Conservation (phyloP, 1,140 invertebrate genomes). For the Thereuonema tuberculata region DNA sequence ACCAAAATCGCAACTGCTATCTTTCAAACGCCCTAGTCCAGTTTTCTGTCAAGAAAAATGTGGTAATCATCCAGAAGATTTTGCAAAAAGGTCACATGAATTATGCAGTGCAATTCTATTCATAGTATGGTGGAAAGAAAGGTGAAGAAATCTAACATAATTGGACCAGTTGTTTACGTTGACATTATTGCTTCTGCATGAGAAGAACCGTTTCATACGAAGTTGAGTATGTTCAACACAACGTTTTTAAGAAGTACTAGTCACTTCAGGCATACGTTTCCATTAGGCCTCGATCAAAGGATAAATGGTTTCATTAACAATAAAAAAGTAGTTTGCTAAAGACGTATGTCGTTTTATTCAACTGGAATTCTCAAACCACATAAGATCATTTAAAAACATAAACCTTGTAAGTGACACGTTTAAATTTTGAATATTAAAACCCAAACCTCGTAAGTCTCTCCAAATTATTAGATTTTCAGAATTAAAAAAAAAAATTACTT, state of each 20-base stretch:
- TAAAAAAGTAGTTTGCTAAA: too few species aligned
- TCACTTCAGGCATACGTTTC: neutral
- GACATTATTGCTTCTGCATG: neutral
- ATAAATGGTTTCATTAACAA: too few species aligned
- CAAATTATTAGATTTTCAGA: neutral
- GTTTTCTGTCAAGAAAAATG: neutral
- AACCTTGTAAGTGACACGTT: neutral
- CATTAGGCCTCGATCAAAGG: neutral
- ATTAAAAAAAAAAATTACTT: neutral
- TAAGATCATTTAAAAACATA: neutral
- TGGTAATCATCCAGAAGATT: slow-evolving; percentile 1
- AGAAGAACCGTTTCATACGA: neutral
- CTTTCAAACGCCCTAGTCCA: neutral
- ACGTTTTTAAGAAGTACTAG: neutral
- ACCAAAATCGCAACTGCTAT: slow-evolving; percentile 2
- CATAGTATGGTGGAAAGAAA: neutral
- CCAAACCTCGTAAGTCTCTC: neutral
- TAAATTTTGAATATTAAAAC: neutral
- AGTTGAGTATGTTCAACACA: neutral
- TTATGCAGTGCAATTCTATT: neutral
- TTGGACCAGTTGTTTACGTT: neutral
- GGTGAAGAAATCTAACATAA: neutral
- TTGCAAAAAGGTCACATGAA: slow-evolving; percentile 1
- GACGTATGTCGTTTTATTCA: too few species aligned
- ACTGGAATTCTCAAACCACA: too few species aligned